Base-by-base conservation (phyloP, 2,113 vertebrate species). In the Oxyura jamaicensis region DNA sequence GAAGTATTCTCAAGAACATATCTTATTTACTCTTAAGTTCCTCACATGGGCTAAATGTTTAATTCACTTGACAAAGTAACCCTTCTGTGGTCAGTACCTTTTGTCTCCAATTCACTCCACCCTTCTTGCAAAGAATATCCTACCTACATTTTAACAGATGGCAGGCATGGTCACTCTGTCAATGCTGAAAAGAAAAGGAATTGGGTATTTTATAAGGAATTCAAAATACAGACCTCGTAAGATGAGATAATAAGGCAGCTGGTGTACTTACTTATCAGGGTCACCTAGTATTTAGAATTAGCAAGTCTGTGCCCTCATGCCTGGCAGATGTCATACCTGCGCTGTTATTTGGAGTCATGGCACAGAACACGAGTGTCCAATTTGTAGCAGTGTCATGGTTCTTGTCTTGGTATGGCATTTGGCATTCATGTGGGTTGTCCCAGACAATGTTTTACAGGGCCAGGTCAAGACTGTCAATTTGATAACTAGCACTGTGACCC, bases 381-480 rank as follows among this genome's bases (percentile, higher is more conserved):
- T 93, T 71, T 69, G 81, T 65, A 96, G 95, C 83, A 88, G 48
- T 84, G 92, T 77, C 91, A 83, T 4, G 25, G 53, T 71, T 56
- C 46, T 26, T 12, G 56, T 96, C 97, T 66, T 83, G 60, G 53
- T n/a, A 66, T 75, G 35, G 88, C 75, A 90, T 91, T 91, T 96
- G 92, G 88, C 87, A 95, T 97, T 96, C 87, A 93, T 97, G 88
- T 97, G 95, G 83, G 96, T 97, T 98, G 96, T 55, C 88, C 83
- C 92, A 94, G 92, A 91, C 77, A 95, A 77, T 58, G 48, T 96
- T 98, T 97, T 95, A 96, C 58, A 96, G 96, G 85, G 82, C 86
- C 93, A 97, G 94, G 94, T 97, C 95, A 96, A 95, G 94, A 96
- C 85, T 96, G 93, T 93, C 94, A 95, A 95, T 97, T 97, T 96